Evolutionary conservation across 2,113 vertebrate species (phyloP).

Genomic region (Paracanthobrama guichenoti): DNA sequence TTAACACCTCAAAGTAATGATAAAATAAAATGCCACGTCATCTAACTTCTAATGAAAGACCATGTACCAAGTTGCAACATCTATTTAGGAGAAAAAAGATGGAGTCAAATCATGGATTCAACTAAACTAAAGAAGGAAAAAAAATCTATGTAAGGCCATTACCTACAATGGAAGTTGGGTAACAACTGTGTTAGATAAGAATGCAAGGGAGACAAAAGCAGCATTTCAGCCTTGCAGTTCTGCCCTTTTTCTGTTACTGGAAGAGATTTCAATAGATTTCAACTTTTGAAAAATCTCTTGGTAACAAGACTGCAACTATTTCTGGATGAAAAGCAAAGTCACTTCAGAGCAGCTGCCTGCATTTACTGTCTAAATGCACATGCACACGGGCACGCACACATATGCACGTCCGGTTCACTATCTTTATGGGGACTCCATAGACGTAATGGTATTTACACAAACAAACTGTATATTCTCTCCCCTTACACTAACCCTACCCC

Average conservation of each 20-base stretch:
- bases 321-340: constrained; percentile 18
- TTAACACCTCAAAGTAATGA: not conserved
- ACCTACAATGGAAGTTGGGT: constrained; percentile 6
- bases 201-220: not conserved
- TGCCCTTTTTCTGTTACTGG: not conserved
- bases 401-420: not conserved
- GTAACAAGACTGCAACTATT: constrained; percentile 4
- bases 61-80: not conserved
- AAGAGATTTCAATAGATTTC: not conserved
- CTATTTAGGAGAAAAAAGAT: not conserved
- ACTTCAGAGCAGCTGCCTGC: constrained; percentile 3
- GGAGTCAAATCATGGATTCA: not conserved
- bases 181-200: constrained; percentile 18
- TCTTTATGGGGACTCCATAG: too few relatives aligned
- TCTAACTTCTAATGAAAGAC: not conserved
- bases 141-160: not conserved
- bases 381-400: too few relatives aligned
- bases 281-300: not conserved
- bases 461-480: too few relatives aligned
- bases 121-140: not conserved
- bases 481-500: too few relatives aligned
- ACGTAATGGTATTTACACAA: too few relatives aligned
- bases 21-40: not conserved
- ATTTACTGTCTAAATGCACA: not conserved
- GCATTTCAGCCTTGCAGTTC: constrained; percentile 6